phyloP scores from a whole-genome alignment of 2,888 invertebrate genomes.

The Eutolmus rufibarbis region DNA sequence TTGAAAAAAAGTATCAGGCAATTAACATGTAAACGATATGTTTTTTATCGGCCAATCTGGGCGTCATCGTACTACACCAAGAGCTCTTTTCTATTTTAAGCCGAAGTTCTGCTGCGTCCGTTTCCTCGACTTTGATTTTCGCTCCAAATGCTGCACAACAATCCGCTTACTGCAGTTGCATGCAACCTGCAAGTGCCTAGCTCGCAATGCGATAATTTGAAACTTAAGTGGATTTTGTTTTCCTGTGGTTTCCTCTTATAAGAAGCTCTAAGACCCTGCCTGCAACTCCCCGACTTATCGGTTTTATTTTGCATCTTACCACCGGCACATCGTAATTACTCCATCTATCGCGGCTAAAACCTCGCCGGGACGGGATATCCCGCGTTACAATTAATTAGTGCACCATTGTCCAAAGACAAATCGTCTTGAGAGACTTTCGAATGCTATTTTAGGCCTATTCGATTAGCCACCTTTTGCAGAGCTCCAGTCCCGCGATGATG shows the following conservation, averaged over 20 bases:
- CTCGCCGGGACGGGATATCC: background rate
- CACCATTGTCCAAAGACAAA: background rate
- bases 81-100: background rate
- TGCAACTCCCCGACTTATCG: background rate
- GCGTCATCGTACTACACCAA: background rate
- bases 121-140: background rate
- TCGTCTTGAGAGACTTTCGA: background rate
- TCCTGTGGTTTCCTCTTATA: conserved; percentile 22
- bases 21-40: no score
- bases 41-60: background rate
- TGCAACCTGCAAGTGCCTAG: background rate
- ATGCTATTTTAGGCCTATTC: conserved; percentile 2
- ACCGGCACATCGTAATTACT: background rate
- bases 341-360: background rate
- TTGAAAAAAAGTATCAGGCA: no score
- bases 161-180: conserved; percentile 2
- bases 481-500: background rate
- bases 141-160: conserved; percentile 11
- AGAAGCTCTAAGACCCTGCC: conserved; percentile 5
- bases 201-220: conserved; percentile 15
- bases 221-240: conserved; percentile 35
- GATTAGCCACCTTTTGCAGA: conserved; percentile 2
- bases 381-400: background rate
- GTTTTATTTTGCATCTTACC: background rate
- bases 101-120: background rate